A percentile compares a stretch with the other conserved stretches of the same genome.
Conservation (phyloP, 2,113 vertebrate species). For the Sinocyclocheilus maitianheensis region DNA sequence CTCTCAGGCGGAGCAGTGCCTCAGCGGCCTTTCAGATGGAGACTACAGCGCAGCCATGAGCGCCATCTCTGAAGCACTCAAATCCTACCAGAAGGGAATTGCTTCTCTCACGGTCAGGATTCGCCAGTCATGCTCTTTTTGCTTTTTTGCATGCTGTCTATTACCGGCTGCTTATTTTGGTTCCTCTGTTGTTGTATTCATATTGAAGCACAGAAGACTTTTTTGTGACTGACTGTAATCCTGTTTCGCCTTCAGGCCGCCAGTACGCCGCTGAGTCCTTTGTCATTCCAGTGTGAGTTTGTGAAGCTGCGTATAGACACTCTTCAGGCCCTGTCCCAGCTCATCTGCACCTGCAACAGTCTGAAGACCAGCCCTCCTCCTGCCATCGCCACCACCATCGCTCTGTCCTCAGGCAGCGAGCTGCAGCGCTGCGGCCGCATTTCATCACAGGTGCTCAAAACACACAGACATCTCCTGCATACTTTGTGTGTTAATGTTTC, state of each 20-base stretch:
- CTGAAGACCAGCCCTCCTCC: conserved; percentile 97
- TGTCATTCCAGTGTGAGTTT: conserved; percentile 97
- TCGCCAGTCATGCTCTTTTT: neutral
- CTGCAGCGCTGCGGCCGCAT: conserved; percentile 96
- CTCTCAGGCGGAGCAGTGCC: conserved; percentile 91
- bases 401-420: conserved; percentile 90
- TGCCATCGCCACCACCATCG: conserved; percentile 93
- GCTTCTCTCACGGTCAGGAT: conserved; percentile 91
- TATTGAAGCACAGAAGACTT: neutral
- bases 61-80: conserved; percentile 90
- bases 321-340: conserved; percentile 94
- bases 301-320: conserved; percentile 97
- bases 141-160: neutral
- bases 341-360: conserved; percentile 98
- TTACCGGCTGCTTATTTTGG: neutral
- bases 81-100: conserved; percentile 96
- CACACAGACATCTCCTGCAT: neutral
- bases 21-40: conserved; percentile 84
- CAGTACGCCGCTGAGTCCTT: conserved; percentile 93
- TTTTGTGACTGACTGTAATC: neutral
- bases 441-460: conserved; percentile 85
- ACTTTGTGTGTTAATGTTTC: neutral
- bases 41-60: conserved; percentile 87
- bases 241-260: conserved; percentile 80
- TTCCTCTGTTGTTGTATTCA: neutral